Percentiles rank a stretch among this genome's conserved stretches.
Evolutionary conservation across 2,797 vertebrate species (phyloP).

Genomic region (Megalops cyprinoides): DNA sequence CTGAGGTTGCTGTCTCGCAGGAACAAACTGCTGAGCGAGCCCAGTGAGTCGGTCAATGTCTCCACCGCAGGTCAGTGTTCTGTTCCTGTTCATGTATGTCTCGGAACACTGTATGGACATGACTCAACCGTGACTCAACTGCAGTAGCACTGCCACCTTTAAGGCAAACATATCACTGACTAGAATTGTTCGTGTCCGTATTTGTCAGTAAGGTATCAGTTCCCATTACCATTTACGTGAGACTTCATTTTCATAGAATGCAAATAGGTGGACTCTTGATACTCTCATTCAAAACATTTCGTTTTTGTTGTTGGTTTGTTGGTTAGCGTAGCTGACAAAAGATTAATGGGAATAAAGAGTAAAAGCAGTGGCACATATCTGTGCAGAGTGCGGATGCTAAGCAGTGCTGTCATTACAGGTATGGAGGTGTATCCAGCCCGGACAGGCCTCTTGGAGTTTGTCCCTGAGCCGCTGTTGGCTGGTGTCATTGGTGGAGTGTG

Average conservation of each 20-base stretch:
- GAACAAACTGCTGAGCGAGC: constrained; percentile 82
- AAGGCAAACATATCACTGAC: neutral
- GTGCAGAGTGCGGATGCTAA: neutral
- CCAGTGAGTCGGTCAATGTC: constrained; percentile 85
- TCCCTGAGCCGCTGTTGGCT: constrained; percentile 86
- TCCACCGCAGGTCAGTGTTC: constrained; percentile 82
- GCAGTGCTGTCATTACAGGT: constrained; percentile 64
- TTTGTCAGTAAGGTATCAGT: neutral
- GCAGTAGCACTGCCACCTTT: neutral
- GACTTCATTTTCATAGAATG: too few species aligned
- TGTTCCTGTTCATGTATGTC: neutral
- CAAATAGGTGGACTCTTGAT: too few species aligned
- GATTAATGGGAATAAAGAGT: too few species aligned
- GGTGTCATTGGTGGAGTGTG: constrained; percentile 89
- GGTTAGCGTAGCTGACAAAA: too few species aligned
- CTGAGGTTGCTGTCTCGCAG: constrained; percentile 87
- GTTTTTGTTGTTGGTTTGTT: too few species aligned
- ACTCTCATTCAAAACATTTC: too few species aligned
- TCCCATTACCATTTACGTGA: neutral
- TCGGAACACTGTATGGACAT: neutral
- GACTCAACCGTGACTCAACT: too few species aligned
- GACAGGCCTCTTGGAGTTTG: constrained; percentile 81
- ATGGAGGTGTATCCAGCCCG: constrained; percentile 89
- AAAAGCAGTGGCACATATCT: neutral
- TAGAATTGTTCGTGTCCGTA: neutral